Evolutionary conservation across 2,888 invertebrate species (phyloP), one percentile per base, ranked within the genome.

Genomic region (Aromia moschata): DNA sequence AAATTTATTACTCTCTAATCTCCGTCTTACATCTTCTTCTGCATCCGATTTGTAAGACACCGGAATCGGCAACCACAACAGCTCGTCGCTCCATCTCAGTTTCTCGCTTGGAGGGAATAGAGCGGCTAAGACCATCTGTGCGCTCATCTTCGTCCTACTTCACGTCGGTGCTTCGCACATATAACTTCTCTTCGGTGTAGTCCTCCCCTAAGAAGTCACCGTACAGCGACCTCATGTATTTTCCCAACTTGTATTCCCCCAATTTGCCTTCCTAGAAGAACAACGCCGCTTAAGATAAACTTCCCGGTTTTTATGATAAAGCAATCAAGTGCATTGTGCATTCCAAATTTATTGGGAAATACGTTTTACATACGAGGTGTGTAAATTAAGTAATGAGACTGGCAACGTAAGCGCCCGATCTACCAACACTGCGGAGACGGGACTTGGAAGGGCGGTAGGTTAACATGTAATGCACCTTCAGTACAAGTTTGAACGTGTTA

Each of bases 141-240:
- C 86, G 49, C 89, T 88, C 86, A 89, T 89, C 74, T 89, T 83
- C 1, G 92, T 89, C 47, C 92, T 83, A n/a, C 69, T 88, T 84
- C 7, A 87, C 85, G 61, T 88, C 87, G 0, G 91, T 89, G 49
- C 87, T 86, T 73, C 88, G 84, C 1, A 90, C 84, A 73, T 85
- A 83, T 43, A 91, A 58, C 46, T 67, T 62, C 56, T 84, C 82
- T 9, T 84, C 83, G 60, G 79, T 79, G 74, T 88, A 89, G 44
- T 80, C 74, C 11, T 80, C 77, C n/a, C 86, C 86, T 37, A 90
- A 77, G 73, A 87, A 88, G 15, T 79, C 71, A 38, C 80, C 80
- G 74, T 91, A 91, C 36, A 49, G 37, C 1, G 49, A 37, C n/a
- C 37, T 37, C 9, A 49, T 10, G 49, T 49, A 49, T 37, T 38